Conservation (phyloP, 1,140 invertebrate species). For the Cydia splendana region DNA sequence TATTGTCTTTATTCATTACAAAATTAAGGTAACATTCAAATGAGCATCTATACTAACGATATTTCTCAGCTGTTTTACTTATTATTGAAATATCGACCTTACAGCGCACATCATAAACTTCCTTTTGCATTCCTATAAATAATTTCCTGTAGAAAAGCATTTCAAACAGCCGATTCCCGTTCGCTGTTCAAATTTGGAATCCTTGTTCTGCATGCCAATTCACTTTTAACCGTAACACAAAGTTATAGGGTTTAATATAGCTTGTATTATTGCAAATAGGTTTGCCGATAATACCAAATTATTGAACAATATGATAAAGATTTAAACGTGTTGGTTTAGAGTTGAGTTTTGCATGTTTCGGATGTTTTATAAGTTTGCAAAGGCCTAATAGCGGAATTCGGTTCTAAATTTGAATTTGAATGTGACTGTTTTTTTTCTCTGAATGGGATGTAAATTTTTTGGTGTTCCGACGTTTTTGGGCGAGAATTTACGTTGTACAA, state of each 20-base stretch:
- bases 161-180: background rate
- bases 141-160: background rate
- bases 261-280: background rate
- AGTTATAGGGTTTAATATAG: background rate
- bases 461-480: background rate
- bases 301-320: background rate
- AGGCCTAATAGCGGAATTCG: constrained; percentile 18
- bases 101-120: background rate
- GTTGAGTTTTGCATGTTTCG: background rate
- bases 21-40: constrained; percentile 12
- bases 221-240: background rate
- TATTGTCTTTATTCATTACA: too few relatives aligned
- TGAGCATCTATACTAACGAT: background rate
- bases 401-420: constrained; percentile 30
- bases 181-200: background rate
- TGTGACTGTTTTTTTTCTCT: constrained; percentile 20
- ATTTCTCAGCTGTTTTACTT: background rate
- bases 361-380: background rate
- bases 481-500: background rate
- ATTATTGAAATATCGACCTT: background rate
- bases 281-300: background rate
- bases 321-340: background rate
- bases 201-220: background rate
- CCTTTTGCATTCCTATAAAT: background rate
- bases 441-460: constrained; percentile 9